Evolutionary conservation across 1,140 invertebrate species (phyloP), one percentile per base, ranked within the genome.

Genomic region (Colletes latitarsis): DNA sequence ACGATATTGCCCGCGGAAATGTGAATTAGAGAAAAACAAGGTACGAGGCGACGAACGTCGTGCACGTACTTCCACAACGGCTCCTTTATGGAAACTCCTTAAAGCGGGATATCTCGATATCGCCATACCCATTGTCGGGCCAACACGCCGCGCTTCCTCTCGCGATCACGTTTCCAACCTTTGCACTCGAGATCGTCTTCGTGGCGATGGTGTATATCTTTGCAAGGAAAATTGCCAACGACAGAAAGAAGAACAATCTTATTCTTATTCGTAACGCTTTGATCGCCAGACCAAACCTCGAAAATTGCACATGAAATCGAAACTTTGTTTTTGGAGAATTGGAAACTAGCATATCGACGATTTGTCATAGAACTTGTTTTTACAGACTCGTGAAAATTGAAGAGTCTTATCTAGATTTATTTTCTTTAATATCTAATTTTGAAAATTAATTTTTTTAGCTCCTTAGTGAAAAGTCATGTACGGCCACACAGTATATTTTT

Each of bases 101-200:
- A 89, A 90, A 89, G 88, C 82, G 80, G 78, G 89, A 89, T 90
- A 90, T 90, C 84, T 80, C 87, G 87, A 89, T 90, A 89, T 89
- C 84, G 71, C 74, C 64, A 60, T 71, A 74, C 64, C 74, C 77
- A 86, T 88, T 74, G 69, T 71, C 66, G 64, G 84, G 19, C 58
- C 46, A 39, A 19, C 49, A 21, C 52, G 64, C 17, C 30, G 39
- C 52, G 41, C 43, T 57, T 82, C 64, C 52, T 74, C 77, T 74
- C 52, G 52, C 77, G 55, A 81, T 70, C 72, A 68, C 60, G 71
- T 74, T 74, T 21, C 17, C 43, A 66, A 66, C 77, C 70, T 67
- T 58, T 78, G 58, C 46, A 72, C 49, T n/a, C n/a, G 19, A 55
- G 68, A 71, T 71, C 68, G 15, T 62, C 30, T 72, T 17, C 14